Percentiles rank a stretch among this genome's conserved stretches.
Evolutionary conservation across 2,888 invertebrate species (phyloP).

Genomic region (Meliscaeva auricollis): DNA sequence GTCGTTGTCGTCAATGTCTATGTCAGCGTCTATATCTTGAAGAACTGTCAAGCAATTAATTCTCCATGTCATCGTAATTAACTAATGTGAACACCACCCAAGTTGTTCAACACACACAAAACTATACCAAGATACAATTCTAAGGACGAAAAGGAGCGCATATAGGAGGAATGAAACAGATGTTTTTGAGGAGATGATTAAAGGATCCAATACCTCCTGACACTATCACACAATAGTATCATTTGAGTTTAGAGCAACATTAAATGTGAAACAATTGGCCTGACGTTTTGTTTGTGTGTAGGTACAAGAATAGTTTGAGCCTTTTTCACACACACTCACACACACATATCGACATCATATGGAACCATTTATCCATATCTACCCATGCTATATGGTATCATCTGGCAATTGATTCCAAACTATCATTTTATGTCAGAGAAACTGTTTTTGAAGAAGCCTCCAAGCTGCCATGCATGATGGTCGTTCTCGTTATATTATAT

Average conservation of each 20-base stretch:
- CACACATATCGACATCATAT: too few relatives aligned
- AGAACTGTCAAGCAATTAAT: constrained; percentile 72
- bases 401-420: constrained; percentile 35
- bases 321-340: too few relatives aligned
- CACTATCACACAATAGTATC: constrained; percentile 29
- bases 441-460: neutral
- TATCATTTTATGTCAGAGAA: constrained; percentile 28
- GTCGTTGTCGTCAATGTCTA: neutral
- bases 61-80: constrained; percentile 72
- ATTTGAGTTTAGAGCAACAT: constrained; percentile 34
- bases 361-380: too few relatives aligned
- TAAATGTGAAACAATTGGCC: constrained; percentile 68
- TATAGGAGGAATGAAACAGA: constrained; percentile 66
- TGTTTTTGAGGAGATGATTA: constrained; percentile 62
- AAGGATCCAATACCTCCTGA: constrained; percentile 53
- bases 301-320: too few relatives aligned
- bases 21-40: constrained; percentile 21
- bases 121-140: neutral
- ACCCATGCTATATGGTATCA: constrained; percentile 1
- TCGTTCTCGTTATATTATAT: neutral
- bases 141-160: too few relatives aligned
- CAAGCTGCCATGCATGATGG: neutral
- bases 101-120: neutral
- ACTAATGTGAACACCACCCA: constrained; percentile 66
- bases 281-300: neutral